These are phyloP conservation scores for Cebus imitator DNA, from an alignment of 2,113 vertebrate genomes.

Conservation along the genomic window DNA sequence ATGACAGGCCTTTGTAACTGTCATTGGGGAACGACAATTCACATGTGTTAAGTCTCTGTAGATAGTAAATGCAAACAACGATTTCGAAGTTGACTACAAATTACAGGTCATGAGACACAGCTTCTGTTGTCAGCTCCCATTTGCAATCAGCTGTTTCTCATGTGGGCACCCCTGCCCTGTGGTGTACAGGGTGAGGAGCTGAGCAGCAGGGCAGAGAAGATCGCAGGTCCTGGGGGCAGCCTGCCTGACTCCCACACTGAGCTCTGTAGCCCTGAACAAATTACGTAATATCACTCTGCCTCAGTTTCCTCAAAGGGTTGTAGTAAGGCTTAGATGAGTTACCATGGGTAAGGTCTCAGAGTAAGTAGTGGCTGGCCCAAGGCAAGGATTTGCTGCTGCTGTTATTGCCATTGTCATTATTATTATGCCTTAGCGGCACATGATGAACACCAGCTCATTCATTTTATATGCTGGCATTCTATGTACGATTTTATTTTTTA, in stretches of 20 bases:
- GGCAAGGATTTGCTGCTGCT: not conserved
- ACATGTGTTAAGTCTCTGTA: not conserved
- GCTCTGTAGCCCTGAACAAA: constrained; percentile 21
- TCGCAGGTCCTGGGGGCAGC: not conserved
- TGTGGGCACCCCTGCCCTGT: accelerated
- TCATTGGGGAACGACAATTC: not conserved
- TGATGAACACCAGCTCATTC: constrained; percentile 53
- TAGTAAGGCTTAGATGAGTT: not conserved
- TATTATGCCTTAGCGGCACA: not conserved
- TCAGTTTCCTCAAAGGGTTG: not conserved
- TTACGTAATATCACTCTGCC: not conserved
- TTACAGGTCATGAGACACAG: not conserved
- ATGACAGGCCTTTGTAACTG: not conserved
- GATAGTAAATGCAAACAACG: not conserved
- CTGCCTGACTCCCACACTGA: not conserved
- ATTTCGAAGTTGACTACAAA: not conserved
- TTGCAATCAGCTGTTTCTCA: not conserved
- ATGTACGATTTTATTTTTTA: not conserved
- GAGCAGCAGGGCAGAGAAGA: not conserved
- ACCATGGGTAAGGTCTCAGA: not conserved
- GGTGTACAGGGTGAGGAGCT: not conserved
- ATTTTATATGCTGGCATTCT: constrained; percentile 34
- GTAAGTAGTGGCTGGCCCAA: not conserved
- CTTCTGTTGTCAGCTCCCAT: not conserved
- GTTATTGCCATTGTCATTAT: not conserved